Conservation (phyloP, 2,888 invertebrate genomes). For the Parnassius mnemosyne region DNA sequence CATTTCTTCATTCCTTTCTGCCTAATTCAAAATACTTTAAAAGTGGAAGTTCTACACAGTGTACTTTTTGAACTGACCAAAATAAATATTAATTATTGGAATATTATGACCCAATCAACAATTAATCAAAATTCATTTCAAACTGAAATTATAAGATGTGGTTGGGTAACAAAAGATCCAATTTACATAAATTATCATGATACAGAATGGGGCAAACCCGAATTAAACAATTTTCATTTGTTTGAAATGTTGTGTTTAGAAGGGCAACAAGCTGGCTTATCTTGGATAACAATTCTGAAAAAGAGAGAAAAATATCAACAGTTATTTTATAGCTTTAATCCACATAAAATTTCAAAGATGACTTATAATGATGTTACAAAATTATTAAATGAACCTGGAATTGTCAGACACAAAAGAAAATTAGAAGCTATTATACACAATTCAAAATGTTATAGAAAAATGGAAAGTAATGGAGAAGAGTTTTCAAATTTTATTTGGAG, state of each 20-base stretch:
- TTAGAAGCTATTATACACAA: constrained; percentile 62
- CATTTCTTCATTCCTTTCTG: too few relatives aligned
- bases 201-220: constrained; percentile 67
- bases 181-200: constrained; percentile 65
- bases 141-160: constrained; percentile 44
- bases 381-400: constrained; percentile 41
- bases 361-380: constrained; percentile 42
- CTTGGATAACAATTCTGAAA: constrained; percentile 68
- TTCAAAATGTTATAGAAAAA: constrained; percentile 54
- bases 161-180: constrained; percentile 60
- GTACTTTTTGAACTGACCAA: too few relatives aligned
- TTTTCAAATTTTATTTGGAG: constrained; percentile 64
- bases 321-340: constrained; percentile 55
- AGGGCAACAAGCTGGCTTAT: constrained; percentile 71
- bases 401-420: constrained; percentile 63
- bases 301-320: constrained; percentile 59
- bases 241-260: constrained; percentile 72
- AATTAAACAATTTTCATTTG: constrained; percentile 46
- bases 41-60: too few relatives aligned
- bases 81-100: too few relatives aligned
- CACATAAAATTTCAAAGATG: constrained; percentile 48
- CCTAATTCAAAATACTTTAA: too few relatives aligned
- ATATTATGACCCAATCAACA: constrained; percentile 5
- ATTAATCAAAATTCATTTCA: constrained; percentile 6
- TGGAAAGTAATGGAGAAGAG: constrained; percentile 52